Base-by-base conservation (phyloP, 2,797 vertebrate species). In the Aythya fuligula region DNA sequence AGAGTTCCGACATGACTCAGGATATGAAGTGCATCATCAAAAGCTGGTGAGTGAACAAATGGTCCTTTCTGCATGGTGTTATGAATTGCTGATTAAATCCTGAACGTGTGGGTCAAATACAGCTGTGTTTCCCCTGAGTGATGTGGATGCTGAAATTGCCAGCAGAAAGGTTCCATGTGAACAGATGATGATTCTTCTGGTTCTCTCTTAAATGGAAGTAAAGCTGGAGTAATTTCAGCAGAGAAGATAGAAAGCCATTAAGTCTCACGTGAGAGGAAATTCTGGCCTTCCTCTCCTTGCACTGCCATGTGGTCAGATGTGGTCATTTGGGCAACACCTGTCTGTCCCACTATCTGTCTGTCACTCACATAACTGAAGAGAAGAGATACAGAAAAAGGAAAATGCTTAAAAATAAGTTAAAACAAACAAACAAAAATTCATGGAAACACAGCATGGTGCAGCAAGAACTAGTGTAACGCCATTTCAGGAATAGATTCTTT, bases 1-100 rank as follows among this genome's bases (percentile, higher is more conserved):
- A 0, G 99, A 99, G 85, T 99, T 99, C 96, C 98, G 98, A 61
- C 99, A 99, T 92, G 98, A 99, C 95, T 98, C 99, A 5, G 99
- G 98, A 49, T 99, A 99, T 17, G 99, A 99, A 97, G 99, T 99
- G 82, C 99, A 99, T 97, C 99, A 99, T 97, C 99, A 99, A 96
- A 99, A 99, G 97, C 97, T 99, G 98, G 99, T 99, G 97, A 82
- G 97, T 91, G n/a, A 74, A 28, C 16, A 43, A 17, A 18, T 13
- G 9, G 10, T 28, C 39, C n/a, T 89, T 88, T 82, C 34, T 82
- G 21, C 6, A 0, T 0, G 0, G 73, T 0, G 0, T 75, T 82
- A 45, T 45, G 43, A 45, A 45, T 45, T 45, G 43, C 43, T 25
- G 49, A 45, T 81, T 76, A 30, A 45, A 0, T 58, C 51, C 32